Base-by-base conservation (phyloP, 1,140 invertebrate species). In the Bombyx mori region DNA sequence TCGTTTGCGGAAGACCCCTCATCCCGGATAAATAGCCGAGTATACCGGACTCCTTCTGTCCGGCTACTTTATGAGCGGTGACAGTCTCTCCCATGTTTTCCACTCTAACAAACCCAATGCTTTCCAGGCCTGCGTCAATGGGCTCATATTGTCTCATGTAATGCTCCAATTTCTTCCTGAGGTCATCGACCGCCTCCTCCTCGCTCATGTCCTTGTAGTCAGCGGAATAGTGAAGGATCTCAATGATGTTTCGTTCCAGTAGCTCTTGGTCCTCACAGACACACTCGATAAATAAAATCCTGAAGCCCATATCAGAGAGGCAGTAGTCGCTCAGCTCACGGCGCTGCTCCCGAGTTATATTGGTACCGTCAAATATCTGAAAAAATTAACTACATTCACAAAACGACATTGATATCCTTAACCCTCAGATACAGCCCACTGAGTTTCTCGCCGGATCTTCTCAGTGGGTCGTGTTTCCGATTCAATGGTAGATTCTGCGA, bases 201-300 rank as follows among this genome's bases (percentile, higher is more conserved):
- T 90, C 89, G 54, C 93, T 94, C 92, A 96, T 94, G 7, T 91
- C 91, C 48, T 90, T 89, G 78, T 98, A 98, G 79, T 98, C 97
- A 1, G 95, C 94, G 67, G 94, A 97, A 83, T 95, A 94, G n/a
- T 94, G 91, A 62, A 98, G 92, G 44, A 98, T 97, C 84, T 97
- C 96, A 84, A 94, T 89, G 52, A 97, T 96, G 86, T 98, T 98
- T 26, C 91, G 91, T 70, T 97, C 94, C 58, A 98, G 90, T 2
- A 97, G 90, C 3, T 89, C 84, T 8, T 93, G 91, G 83, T 98
- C 94, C 66, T 97, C 93, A 86, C 97, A 98, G 49, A 98, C 91
- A 72, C 95, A 96, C 86, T 98, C 97, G 54, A 99, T 92, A 88
- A 98, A 98, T 66, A 99, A 93, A 44, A 98, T 91, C 63, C 95